Evolutionary conservation across 2,888 invertebrate species (phyloP), one percentile per base, ranked within the genome.

Genomic region (Tanytarsus gracilentus): DNA sequence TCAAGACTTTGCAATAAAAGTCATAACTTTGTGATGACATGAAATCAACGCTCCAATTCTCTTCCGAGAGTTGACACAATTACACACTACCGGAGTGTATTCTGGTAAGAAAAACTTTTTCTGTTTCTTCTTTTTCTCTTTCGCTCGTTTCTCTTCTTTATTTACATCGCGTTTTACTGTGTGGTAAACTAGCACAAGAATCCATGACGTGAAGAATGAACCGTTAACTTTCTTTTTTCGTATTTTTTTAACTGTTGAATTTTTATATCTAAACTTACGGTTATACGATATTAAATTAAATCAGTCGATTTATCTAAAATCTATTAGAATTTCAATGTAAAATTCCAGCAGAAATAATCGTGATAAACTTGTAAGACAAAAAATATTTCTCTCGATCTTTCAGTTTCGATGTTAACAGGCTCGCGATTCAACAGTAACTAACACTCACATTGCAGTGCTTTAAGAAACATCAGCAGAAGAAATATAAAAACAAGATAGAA

Each of bases 191-290:
- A 18, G 44, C 44, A 44, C 44, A 44, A 8, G 11, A 9, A 18
- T 18, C 44, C 16, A 52, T 55, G 55, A 55, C 55, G 55, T 55
- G 40, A 26, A 53, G 40, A 27, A 33, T 30, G 25, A 39, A 55
- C 55, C 55, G 55, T 55, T 55, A 55, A 14, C 27, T 40, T 55
- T 55, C 25, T 55, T 16, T 23, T 39, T 40, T 55, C 26, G 18
- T 14, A 25, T 25, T 39, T 36, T 39, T 4, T 26, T 18, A 16
- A 26, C 14, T 40, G 18, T 23, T 26, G 6, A 40, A 25, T 40
- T 52, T 6, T 25, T 11, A 30, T 4, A 21, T 21, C 36, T 33
- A 26, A 33, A 40, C 51, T 51, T 51, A 39, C 39, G 11, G 11
- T 27, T 25, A 30, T 51, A 29, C 8, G 8, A 51, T 21, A 36